phyloP scores from a whole-genome alignment of 2,113 vertebrate genomes.

The Calidris pugnax region DNA sequence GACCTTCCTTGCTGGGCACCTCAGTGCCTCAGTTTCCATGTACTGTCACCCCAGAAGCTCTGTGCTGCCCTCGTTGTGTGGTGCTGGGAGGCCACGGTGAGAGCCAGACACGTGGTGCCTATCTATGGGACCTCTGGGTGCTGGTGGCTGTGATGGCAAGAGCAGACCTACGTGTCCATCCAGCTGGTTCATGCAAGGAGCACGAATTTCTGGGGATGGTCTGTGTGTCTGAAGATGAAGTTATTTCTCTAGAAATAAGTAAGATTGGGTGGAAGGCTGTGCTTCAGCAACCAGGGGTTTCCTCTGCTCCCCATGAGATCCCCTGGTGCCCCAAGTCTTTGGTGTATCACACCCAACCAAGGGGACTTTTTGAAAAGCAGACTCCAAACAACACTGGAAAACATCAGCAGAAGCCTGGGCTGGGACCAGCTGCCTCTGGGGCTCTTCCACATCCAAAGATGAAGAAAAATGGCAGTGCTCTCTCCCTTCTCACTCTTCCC shows the following conservation, averaged over 20 bases:
- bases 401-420: background rate
- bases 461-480: background rate
- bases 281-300: background rate
- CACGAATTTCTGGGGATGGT: too few relatives aligned
- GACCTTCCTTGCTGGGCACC: background rate
- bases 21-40: background rate
- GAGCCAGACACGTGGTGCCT: fast-evolving
- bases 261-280: background rate
- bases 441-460: background rate
- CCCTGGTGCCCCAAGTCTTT: background rate
- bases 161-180: background rate
- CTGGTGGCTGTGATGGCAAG: background rate
- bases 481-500: background rate
- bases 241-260: background rate
- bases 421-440: background rate
- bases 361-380: background rate
- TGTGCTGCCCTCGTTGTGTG: fast-evolving
- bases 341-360: too few relatives aligned
- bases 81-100: background rate
- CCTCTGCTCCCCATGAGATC: background rate
- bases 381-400: background rate
- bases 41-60: background rate
- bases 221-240: background rate
- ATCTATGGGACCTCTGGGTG: background rate
- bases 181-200: background rate